Percentiles rank a stretch among this genome's conserved stretches.
These are phyloP conservation scores for Alouatta palliata DNA, from an alignment of 2,113 vertebrate genomes.

Conservation along the genomic window DNA sequence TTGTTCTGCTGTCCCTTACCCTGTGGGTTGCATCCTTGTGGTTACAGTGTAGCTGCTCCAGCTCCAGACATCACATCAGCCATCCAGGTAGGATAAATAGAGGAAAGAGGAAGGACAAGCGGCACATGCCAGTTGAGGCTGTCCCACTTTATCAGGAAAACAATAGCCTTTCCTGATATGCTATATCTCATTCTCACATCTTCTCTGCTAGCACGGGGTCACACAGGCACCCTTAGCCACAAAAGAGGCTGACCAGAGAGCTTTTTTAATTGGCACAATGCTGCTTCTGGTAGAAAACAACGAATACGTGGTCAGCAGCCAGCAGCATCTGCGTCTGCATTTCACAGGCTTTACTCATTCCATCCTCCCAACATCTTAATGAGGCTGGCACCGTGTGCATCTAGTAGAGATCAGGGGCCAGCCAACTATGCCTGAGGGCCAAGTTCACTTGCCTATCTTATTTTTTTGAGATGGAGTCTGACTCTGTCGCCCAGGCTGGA, in stretches of 20 bases:
- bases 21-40: neutral
- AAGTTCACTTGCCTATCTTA: too few species aligned
- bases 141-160: neutral
- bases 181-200: neutral
- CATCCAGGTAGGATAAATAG: neutral
- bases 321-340: neutral
- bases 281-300: neutral
- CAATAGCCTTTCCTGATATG: neutral
- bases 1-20: neutral
- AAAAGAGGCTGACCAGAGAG: neutral
- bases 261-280: neutral
- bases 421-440: neutral
- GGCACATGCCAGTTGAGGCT: neutral
- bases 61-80: neutral
- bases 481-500: too few species aligned
- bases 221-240: neutral
- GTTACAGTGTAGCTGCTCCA: neutral
- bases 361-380: neutral
- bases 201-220: neutral
- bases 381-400: fast-evolving
- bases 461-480: too few species aligned
- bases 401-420: neutral
- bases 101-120: neutral
- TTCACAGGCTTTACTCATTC: neutral
- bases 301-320: neutral